Evolutionary conservation across 2,113 vertebrate species (phyloP).

Genomic region (Hymenochirus boettgeri): DNA sequence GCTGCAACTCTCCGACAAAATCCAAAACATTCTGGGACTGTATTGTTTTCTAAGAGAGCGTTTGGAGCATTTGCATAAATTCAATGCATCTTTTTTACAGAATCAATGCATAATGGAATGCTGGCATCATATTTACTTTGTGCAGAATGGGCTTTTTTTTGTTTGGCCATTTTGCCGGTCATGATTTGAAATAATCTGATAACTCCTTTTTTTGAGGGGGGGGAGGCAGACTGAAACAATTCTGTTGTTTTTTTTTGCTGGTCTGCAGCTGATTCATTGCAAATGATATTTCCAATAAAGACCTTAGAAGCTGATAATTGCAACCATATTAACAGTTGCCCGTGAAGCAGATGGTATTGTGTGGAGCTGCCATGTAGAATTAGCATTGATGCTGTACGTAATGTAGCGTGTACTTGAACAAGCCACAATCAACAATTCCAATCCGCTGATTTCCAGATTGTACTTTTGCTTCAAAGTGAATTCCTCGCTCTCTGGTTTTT

Average conservation of each 20-base stretch:
- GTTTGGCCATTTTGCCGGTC: slow-evolving; percentile 24
- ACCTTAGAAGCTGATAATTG: slow-evolving; percentile 98
- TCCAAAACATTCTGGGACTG: neutral
- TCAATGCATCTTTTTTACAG: slow-evolving; percentile 1
- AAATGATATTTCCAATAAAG: slow-evolving; percentile 96
- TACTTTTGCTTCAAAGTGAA: slow-evolving; percentile 61
- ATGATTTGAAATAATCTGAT: slow-evolving; percentile 26
- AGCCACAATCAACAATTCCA: slow-evolving; percentile 65
- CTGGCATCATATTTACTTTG: slow-evolving; percentile 19
- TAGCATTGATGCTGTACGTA: slow-evolving; percentile 89
- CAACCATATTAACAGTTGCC: slow-evolving; percentile 97
- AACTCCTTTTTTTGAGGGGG: slow-evolving; percentile 44
- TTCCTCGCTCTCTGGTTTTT: slow-evolving; percentile 53
- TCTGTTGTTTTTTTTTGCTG: slow-evolving; percentile 74
- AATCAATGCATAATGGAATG: neutral
- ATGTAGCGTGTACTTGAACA: slow-evolving; percentile 73
- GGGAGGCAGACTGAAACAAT: slow-evolving; percentile 62
- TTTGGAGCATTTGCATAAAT: slow-evolving; percentile 5
- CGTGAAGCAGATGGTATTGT: slow-evolving; percentile 94
- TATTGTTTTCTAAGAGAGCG: neutral
- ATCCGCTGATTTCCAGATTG: slow-evolving; percentile 76
- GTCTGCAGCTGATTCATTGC: slow-evolving; percentile 91
- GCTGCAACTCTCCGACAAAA: neutral
- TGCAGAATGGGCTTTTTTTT: slow-evolving; percentile 4
- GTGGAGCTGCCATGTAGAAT: slow-evolving; percentile 94